A percentile compares a stretch with the other conserved stretches of the same genome.
These are phyloP conservation scores for Pandion haliaetus DNA, from an alignment of 2,113 vertebrate genomes.

Conservation along the genomic window DNA sequence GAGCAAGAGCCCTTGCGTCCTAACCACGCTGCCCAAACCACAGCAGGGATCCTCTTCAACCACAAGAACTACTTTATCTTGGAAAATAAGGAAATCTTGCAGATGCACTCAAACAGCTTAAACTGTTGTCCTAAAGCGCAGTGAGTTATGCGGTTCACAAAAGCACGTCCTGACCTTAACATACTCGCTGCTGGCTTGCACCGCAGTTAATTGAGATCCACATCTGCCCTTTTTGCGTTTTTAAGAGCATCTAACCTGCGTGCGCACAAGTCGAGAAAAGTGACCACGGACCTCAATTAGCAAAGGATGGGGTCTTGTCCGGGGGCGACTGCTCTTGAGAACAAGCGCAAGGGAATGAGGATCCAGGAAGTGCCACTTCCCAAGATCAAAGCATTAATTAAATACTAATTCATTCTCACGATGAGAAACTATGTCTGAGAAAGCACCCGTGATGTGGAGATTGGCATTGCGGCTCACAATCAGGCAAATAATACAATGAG, in stretches of 20 bases:
- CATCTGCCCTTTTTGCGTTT: too few species aligned
- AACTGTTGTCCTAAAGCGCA: not conserved
- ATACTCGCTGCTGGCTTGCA: not conserved
- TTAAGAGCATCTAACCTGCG: not conserved
- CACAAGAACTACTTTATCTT: not conserved
- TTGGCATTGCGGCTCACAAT: not conserved
- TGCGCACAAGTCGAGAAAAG: not conserved
- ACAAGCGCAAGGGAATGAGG: not conserved
- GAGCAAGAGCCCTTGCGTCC: not conserved
- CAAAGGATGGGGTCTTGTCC: not conserved
- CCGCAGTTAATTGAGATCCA: not conserved
- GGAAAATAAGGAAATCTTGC: not conserved
- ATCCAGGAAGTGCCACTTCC: not conserved
- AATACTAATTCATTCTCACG: not conserved
- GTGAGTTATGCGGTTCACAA: not conserved
- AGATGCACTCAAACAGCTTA: accelerated
- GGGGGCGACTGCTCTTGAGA: not conserved
- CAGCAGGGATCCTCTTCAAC: not conserved
- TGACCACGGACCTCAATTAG: not conserved
- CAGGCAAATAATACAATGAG: not conserved
- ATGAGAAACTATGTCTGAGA: not conserved
- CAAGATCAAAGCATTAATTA: not conserved
- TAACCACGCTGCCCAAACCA: not conserved
- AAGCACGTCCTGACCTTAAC: not conserved
- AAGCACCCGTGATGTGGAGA: not conserved